Evolutionary conservation across 2,797 vertebrate species (phyloP), one percentile per base, ranked within the genome.

Genomic region (Micropoecilia bifurca): DNA sequence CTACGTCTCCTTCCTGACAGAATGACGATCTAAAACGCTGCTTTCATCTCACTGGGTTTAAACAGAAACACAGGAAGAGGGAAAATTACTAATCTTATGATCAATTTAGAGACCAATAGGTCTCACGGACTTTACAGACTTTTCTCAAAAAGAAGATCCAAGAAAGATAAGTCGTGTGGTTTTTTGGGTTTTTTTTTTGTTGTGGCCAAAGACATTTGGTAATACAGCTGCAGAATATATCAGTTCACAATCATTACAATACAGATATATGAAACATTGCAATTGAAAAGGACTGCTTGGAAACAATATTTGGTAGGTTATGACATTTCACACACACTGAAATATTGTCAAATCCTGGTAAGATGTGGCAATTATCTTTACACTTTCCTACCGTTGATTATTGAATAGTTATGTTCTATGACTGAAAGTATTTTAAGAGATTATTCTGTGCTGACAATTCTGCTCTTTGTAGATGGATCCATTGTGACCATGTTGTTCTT

Each of bases 31-130:
- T 82, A 76, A 91, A 88, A 87, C 59, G 6, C 81, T 76, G 83
- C 82, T 87, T 80, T 92, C 90, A 92, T 90, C 91, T 92, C 81
- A 71, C 66, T 22, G 22, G 82, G 83, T 87, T 83, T 13, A 59
- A 84, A 76, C 72, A 7, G 77, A 89, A 88, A 85, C 83, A 80
- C 53, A 84, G 83, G 66, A 77, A 82, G 87, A 87, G 46, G 7
- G 63, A 79, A 72, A 74, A 76, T 73, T 80, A 80, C 76, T 80
- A 73, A 91, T 87, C 75, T 88, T 81, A 91, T 22, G 22, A 83
- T 78, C 76, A 63, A 77, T 83, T 77, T 66, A 55, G 78, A 83
- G 75, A 87, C 45, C 50, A 28, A 50, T 12, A 55, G 83, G 84
- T 85, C 66, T 90, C 83, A 88, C 87, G 83, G 87, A 85, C 78